A percentile compares a stretch with the other conserved stretches of the same genome.
Evolutionary conservation across 2,888 invertebrate species (phyloP).

Genomic region (Helicoverpa assulta): DNA sequence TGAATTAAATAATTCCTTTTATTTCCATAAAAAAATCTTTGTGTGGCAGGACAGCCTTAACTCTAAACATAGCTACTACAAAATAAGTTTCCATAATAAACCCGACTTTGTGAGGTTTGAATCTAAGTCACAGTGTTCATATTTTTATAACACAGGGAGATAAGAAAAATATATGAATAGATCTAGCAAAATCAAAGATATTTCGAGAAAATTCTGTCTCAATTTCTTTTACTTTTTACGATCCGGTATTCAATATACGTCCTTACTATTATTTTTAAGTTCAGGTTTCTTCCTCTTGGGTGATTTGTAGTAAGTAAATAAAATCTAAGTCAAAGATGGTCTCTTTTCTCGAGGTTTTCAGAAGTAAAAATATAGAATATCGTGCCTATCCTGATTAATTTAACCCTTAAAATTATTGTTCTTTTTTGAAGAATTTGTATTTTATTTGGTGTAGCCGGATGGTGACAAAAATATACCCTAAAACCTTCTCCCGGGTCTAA

Average conservation of each 20-base stretch:
- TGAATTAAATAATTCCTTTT: no score
- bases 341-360: constrained; percentile 45
- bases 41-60: no score
- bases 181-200: constrained; percentile 66
- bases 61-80: no score
- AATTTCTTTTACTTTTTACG: constrained; percentile 65
- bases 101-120: neutral
- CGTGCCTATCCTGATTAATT: constrained; percentile 59
- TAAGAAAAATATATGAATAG: constrained; percentile 4
- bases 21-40: no score
- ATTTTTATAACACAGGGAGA: constrained; percentile 10
- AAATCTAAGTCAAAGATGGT: no score
- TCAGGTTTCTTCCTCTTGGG: constrained; percentile 63
- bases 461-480: no score
- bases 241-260: constrained; percentile 54
- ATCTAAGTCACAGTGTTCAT: constrained; percentile 11
- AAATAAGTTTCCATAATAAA: no score
- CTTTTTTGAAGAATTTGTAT: no score
- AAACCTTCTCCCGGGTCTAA: no score
- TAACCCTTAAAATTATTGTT: no score
- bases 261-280: constrained; percentile 57
- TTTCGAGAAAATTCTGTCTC: constrained; percentile 62
- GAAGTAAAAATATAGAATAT: constrained; percentile 68
- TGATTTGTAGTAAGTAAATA: constrained; percentile 49
- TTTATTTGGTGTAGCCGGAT: no score